These are phyloP conservation scores for Xyliphius kryptos DNA, from an alignment of 2,113 vertebrate genomes.

Conservation along the genomic window DNA sequence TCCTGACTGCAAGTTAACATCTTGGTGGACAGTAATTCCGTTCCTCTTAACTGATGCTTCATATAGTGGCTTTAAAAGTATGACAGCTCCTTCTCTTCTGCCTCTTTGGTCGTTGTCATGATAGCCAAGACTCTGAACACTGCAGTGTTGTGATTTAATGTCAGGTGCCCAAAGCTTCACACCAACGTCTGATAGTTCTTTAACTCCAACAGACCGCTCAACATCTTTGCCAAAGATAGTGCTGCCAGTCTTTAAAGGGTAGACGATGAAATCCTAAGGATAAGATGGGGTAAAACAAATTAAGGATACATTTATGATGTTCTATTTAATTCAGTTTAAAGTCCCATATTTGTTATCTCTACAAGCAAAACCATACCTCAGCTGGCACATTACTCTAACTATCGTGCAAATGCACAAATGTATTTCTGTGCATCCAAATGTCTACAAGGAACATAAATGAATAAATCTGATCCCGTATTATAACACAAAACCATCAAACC, in stretches of 20 bases:
- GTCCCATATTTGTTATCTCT: too few species aligned
- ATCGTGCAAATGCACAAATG: too few species aligned
- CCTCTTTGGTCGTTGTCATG: neutral
- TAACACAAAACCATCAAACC: too few species aligned
- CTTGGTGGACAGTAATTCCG: slow-evolving; percentile 46
- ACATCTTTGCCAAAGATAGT: slow-evolving; percentile 52
- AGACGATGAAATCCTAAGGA: slow-evolving; percentile 67
- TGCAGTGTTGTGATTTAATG: slow-evolving; percentile 59
- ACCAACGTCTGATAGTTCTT: too few species aligned
- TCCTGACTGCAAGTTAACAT: slow-evolving; percentile 55
- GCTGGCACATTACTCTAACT: too few species aligned
- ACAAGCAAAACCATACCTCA: too few species aligned
- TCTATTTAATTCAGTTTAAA: too few species aligned
- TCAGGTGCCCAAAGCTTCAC: slow-evolving; percentile 56
- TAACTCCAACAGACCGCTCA: slow-evolving; percentile 1
- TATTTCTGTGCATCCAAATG: too few species aligned
- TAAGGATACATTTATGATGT: too few species aligned
- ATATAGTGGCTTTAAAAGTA: slow-evolving; percentile 46
- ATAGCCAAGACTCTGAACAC: slow-evolving; percentile 42
- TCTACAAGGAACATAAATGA: too few species aligned
- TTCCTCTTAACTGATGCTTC: slow-evolving; percentile 56
- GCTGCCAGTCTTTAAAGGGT: slow-evolving; percentile 51
- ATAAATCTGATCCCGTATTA: too few species aligned
- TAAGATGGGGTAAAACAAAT: neutral
- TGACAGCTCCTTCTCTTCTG: slow-evolving; percentile 16